Evolutionary conservation across 2,888 invertebrate species (phyloP).

Genomic region (Asteroscopus sphinx): DNA sequence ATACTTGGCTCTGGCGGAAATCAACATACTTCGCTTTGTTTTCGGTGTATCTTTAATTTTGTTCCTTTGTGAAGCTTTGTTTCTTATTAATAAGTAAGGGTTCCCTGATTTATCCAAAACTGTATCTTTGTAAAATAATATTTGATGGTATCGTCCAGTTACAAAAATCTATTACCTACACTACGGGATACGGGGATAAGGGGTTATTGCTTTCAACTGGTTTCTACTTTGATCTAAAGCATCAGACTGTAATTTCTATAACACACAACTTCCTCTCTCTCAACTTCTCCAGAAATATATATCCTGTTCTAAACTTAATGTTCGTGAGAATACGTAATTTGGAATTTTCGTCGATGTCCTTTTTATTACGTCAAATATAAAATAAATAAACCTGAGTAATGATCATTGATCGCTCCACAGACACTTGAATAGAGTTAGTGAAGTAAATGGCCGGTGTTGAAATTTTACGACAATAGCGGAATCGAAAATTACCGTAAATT

Average conservation of each 20-base stretch:
- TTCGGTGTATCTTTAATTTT: conserved; percentile 23
- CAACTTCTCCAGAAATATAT: conserved; percentile 54
- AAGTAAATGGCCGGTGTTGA: conserved; percentile 37
- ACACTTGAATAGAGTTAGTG: conserved; percentile 47
- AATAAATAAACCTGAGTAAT: conserved; percentile 52
- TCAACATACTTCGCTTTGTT: conserved; percentile 25
- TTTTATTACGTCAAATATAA: conserved; percentile 51
- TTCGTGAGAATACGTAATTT: conserved; percentile 54
- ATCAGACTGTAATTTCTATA: conserved; percentile 31
- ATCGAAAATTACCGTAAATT: conserved; percentile 40
- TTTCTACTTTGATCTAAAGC: conserved; percentile 43
- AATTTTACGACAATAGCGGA: conserved; percentile 34
- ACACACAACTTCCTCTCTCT: conserved; percentile 50
- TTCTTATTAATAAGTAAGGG: no score
- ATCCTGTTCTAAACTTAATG: conserved; percentile 54
- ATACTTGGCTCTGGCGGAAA: conserved; percentile 34
- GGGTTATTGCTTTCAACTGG: conserved; percentile 23
- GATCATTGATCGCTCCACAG: conserved; percentile 41
- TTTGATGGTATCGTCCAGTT: neutral
- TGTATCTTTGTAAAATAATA: neutral
- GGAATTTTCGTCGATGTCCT: conserved; percentile 43
- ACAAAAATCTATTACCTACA: no score
- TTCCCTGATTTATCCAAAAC: no score
- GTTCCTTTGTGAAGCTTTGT: conserved; percentile 7
- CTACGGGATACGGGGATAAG: no score